Percentiles rank a stretch among this genome's conserved stretches.
Evolutionary conservation across 2,113 vertebrate species (phyloP).

Genomic region (Ammodytes dubius): DNA sequence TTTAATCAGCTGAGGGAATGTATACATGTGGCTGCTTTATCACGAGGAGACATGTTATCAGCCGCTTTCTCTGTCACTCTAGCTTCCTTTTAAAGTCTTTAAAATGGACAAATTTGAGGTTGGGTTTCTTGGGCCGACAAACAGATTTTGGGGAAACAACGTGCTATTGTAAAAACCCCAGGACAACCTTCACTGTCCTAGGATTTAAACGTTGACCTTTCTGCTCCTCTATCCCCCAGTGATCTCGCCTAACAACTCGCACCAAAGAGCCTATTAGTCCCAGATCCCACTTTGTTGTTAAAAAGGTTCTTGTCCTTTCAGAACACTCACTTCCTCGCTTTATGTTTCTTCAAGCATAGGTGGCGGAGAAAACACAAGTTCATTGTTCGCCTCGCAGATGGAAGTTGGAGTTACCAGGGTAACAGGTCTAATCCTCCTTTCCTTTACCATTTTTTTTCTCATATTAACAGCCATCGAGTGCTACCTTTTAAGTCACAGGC

Average conservation of each 20-base stretch:
- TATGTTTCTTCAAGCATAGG: constrained; percentile 91
- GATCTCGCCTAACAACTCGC: constrained; percentile 90
- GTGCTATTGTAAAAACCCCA: constrained; percentile 87
- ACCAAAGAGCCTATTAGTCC: constrained; percentile 91
- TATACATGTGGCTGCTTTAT: constrained; percentile 51
- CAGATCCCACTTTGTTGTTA: constrained; percentile 95
- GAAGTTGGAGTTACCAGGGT: constrained; percentile 99
- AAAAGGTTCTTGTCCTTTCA: constrained; percentile 94
- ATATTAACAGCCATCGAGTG: constrained; percentile 95
- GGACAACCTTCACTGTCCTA: constrained; percentile 91
- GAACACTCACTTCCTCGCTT: constrained; percentile 88
- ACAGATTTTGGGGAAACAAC: constrained; percentile 87
- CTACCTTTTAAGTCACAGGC: constrained; percentile 97
- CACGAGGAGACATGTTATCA: constrained; percentile 16
- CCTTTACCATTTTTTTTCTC: constrained; percentile 94
- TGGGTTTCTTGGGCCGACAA: constrained; percentile 85
- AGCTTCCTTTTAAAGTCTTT: constrained; percentile 65
- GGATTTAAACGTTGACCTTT: constrained; percentile 91
- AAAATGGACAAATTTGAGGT: constrained; percentile 86
- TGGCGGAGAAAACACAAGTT: constrained; percentile 95
- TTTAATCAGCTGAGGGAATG: constrained; percentile 59
- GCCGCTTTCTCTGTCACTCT: constrained; percentile 8
- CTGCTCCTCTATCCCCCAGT: constrained; percentile 88
- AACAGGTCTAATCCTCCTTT: constrained; percentile 97
- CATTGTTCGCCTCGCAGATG: constrained; percentile 97